Percentiles rank a stretch among this genome's conserved stretches.
phyloP scores from a whole-genome alignment of 53 echinoderm and acorn worm genomes.

The Arbacia lixula region DNA sequence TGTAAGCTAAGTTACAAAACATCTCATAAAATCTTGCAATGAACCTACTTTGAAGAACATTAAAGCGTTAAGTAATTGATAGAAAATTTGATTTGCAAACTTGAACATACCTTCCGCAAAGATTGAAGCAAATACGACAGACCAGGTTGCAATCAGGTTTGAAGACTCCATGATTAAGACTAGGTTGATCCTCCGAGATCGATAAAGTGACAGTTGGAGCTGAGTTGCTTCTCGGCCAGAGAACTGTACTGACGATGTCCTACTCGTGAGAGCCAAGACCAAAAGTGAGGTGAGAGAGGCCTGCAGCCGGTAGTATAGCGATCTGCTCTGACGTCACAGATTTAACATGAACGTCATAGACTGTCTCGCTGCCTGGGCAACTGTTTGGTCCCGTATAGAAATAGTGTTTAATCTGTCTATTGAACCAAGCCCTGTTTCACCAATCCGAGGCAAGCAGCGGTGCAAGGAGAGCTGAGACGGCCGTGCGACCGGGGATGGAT shows the following conservation, averaged over 20 bases:
- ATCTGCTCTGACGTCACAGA: neutral
- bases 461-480: neutral
- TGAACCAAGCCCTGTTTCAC: neutral
- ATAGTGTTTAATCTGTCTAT: neutral
- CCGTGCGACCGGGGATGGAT: neutral
- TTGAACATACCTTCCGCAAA: conserved; percentile 17
- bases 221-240: too few relatives aligned
- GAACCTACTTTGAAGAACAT: neutral
- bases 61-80: neutral
- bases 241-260: too few relatives aligned
- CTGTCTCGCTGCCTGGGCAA: conserved; percentile 22
- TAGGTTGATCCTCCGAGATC: neutral
- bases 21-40: neutral
- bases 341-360: neutral
- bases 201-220: neutral
- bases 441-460: neutral
- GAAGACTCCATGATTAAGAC: neutral
- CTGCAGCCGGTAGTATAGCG: neutral
- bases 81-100: neutral
- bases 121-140: conserved; percentile 4
- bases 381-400: neutral
- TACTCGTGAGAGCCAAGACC: neutral
- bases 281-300: conserved; percentile 3
- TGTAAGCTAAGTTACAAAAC: neutral
- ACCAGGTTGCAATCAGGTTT: neutral